Evolutionary conservation across 2,888 invertebrate genomes (phyloP), one percentile per base, ranked within the genome.

Genomic region (Escarpia spicata): DNA sequence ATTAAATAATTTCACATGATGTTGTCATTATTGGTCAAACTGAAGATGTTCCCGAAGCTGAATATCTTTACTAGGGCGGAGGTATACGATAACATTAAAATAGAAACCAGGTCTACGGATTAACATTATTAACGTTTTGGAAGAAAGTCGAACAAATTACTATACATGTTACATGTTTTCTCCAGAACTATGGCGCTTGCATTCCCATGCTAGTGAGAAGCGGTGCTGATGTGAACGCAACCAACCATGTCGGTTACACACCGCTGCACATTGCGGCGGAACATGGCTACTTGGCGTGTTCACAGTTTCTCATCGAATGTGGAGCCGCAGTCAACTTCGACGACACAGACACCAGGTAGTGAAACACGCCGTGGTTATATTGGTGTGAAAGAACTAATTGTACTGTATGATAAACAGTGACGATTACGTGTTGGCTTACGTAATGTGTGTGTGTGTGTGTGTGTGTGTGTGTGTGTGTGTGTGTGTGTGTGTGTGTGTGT

Each of bases 181-280:
- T 6, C 98, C 98, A 98, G 96, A 97, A 98, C 52, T 97, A 97
- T 95, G 94, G 96, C 2, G 98, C 98, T 94, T 98, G 98, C 0
- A 98, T 98, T 0, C 97, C 98, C 92, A 97, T 98, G 92, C 97
- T 99, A 92, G 97, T 99, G 90, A 97, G 98, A 75, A 96, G 96
- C 37, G 97, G 97, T 37, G 95, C 96, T 6, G 94, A 96, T 94
- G 98, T 97, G 2, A 95, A 96, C 93, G 94, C 94, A n/a, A 97
- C 97, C 0, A 98, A 98, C 95, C 98, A 98, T 95, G 98, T 93
- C 43, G 99, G 99, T 0, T 99, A 98, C 96, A 98, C 98, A 93
- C 98, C 99, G 0, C 96, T 99, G 91, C 99, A 99, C 97, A 97
- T 99, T 19, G 98, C 98, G n/a, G 98, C 98, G 0, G 98, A 98